Base-by-base conservation (phyloP, 1,140 invertebrate genomes). In the Cherax quadricarinatus region DNA sequence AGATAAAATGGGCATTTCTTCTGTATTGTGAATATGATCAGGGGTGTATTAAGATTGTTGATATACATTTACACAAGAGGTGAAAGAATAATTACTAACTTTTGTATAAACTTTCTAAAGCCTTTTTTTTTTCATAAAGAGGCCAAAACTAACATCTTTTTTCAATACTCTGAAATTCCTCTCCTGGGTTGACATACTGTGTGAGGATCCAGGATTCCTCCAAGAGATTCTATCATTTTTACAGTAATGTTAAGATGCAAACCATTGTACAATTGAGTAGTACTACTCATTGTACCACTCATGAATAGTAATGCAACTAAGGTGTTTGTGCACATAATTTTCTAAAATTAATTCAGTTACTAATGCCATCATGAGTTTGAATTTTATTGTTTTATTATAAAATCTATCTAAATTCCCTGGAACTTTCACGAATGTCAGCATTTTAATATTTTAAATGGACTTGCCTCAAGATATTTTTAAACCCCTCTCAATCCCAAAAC, bases 401-500 rank as follows among this genome's bases (percentile, higher is more conserved):
- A 30, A 30, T 41, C n/a, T 9, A 9, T 30, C 7, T 6, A 75
- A 75, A 75, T 75, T 75, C 70, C 70, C 70, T 75, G 70, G 70
- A 75, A 21, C 70, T 21, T 21, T 30, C 70, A 75, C 70, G 41
- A n/a, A 30, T 75, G 70, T 75, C 24, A 24, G n/a, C 21, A 21
- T 75, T 75, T 75, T 66, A 21, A 18, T 66, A 30, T 7, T 9
- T 10, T 30, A 75, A 21, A 30, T n/a, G 6, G 5, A 75, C n/a
- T 75, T 75, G 24, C 70, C 70, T 24, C 70, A 53, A 41, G 51
- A 51, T 49, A 12, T 51, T 41, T 81, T 81, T 81, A 7, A 51
- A 81, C 51, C 78, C 53, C 62, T 81, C 60, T 79, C 49, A 81
- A n/a, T 81, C 73, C 84, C 49, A 24, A 51, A 70, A 85, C 82